phyloP scores from a whole-genome alignment of 92 coral and sea anemone genomes.

The Epizoanthus illoricatus region DNA sequence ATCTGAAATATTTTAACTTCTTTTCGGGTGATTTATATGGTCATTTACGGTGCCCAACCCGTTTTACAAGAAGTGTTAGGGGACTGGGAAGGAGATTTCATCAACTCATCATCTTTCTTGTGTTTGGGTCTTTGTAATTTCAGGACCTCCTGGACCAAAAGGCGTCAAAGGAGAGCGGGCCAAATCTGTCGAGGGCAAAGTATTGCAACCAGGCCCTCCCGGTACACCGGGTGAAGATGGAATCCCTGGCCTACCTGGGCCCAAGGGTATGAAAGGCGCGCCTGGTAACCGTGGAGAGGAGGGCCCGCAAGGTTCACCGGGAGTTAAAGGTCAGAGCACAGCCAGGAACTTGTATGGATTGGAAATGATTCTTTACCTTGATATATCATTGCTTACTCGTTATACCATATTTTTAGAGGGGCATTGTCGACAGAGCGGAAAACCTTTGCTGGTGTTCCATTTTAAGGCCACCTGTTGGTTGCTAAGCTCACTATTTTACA shows the following conservation, averaged over 20 bases:
- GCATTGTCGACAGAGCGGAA: no score
- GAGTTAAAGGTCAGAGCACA: conserved; percentile 11
- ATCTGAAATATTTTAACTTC: no score
- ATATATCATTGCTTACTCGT: background rate
- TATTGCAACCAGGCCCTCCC: conserved; percentile 14
- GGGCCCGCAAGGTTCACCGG: conserved; percentile 3
- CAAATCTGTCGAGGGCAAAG: conserved; percentile 14
- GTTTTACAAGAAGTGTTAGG: background rate
- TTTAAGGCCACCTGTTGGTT: no score
- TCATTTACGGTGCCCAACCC: no score
- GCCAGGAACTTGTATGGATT: background rate
- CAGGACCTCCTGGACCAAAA: conserved; percentile 34
- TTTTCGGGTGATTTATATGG: no score
- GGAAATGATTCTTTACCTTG: background rate
- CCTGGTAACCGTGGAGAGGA: conserved; percentile 17
- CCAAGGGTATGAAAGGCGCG: conserved; percentile 13
- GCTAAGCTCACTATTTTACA: no score
- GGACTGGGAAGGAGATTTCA: background rate
- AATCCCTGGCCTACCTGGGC: background rate
- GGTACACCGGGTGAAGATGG: conserved; percentile 21
- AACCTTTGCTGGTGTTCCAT: no score
- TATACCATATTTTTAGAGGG: background rate
- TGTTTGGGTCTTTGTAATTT: no score
- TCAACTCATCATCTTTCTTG: background rate
- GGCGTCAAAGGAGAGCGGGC: conserved; percentile 12